Evolutionary conservation across 2,888 invertebrate species (phyloP).

Genomic region (Dermolepida albohirtum): DNA sequence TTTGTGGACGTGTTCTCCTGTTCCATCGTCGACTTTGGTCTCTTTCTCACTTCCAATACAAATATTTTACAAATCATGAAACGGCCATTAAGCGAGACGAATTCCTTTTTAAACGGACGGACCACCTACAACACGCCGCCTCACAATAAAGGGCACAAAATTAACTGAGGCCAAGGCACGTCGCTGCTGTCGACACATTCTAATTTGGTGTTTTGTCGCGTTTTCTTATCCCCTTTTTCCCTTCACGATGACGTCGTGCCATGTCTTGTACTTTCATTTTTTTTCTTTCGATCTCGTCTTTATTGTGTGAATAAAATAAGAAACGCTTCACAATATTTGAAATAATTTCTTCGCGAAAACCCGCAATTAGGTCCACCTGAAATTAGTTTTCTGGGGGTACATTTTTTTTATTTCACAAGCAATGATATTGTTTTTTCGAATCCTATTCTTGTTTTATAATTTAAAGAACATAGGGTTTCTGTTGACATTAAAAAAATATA

Average conservation of each 20-base stretch:
- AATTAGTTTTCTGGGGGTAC: too few relatives aligned
- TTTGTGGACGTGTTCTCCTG: conserved; percentile 18
- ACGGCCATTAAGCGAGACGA: conserved; percentile 57
- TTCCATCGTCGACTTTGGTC: conserved; percentile 6
- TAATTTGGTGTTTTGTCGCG: conserved; percentile 38
- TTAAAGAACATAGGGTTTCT: too few relatives aligned
- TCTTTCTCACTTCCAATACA: conserved; percentile 41
- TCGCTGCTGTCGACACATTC: conserved; percentile 36
- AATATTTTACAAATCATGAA: conserved; percentile 57
- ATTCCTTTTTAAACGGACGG: conserved; percentile 56
- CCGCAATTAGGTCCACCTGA: too few relatives aligned
- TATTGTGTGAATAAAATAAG: too few relatives aligned
- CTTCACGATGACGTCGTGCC: not conserved
- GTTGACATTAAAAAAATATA: too few relatives aligned
- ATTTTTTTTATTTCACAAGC: too few relatives aligned
- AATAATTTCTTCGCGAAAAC: too few relatives aligned
- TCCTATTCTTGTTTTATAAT: too few relatives aligned
- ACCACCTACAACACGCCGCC: conserved; percentile 56
- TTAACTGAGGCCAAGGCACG: conserved; percentile 31
- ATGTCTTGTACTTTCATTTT: not conserved
- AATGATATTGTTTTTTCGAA: too few relatives aligned
- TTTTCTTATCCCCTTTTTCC: conserved; percentile 4
- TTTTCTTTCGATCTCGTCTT: too few relatives aligned
- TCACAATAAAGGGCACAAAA: conserved; percentile 33
- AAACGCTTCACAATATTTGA: too few relatives aligned